phyloP scores from a whole-genome alignment of 2,888 invertebrate species.

The Cactoblastis cactorum region DNA sequence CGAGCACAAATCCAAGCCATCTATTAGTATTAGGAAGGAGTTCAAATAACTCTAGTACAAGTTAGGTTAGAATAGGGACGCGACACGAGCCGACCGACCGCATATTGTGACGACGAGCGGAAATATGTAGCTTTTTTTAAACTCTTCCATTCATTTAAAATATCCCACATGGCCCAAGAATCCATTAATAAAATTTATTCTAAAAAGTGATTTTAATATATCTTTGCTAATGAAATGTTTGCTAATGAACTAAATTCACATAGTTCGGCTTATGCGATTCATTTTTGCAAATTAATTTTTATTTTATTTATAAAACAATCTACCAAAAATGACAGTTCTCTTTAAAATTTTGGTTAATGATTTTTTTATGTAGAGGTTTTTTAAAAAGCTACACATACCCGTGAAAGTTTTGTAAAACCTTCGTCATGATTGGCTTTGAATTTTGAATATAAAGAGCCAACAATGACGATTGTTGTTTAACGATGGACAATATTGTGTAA shows the following conservation, averaged over 20 bases:
- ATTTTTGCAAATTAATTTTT: too few relatives aligned
- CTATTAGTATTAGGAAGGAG: constrained; percentile 14
- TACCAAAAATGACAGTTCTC: too few relatives aligned
- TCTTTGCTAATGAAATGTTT: too few relatives aligned
- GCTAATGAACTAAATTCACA: too few relatives aligned
- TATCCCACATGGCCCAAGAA: neutral
- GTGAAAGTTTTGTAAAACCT: constrained; percentile 26
- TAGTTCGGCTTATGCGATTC: too few relatives aligned
- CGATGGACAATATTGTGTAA: constrained; percentile 48
- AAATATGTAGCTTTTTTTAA: neutral
- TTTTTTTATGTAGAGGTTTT: too few relatives aligned
- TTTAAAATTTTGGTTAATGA: too few relatives aligned
- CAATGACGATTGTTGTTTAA: constrained; percentile 30
- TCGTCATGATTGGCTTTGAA: constrained; percentile 31
- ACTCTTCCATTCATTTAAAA: neutral
- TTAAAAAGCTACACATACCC: constrained; percentile 22
- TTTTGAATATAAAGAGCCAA: constrained; percentile 14
- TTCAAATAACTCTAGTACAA: constrained; percentile 61
- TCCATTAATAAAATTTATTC: neutral
- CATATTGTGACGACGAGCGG: constrained; percentile 6
- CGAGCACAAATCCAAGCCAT: constrained; percentile 49
- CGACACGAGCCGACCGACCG: constrained; percentile 51
- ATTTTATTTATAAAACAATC: too few relatives aligned
- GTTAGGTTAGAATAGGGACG: constrained; percentile 51
- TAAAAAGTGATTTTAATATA: neutral